Base-by-base conservation (phyloP, 2,113 vertebrate genomes). In the Ceratotherium simum region DNA sequence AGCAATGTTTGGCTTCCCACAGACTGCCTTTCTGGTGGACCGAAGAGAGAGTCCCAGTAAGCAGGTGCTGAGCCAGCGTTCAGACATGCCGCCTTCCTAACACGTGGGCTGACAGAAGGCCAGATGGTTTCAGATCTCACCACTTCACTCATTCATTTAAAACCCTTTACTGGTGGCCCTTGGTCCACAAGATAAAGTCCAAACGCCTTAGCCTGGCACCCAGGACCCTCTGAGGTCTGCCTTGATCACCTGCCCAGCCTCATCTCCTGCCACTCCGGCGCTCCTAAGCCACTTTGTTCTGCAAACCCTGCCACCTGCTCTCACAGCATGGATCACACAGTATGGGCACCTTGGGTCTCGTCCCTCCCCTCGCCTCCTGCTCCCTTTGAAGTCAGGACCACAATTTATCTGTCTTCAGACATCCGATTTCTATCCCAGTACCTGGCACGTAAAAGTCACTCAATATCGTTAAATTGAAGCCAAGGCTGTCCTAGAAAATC, bases 241-340 rank as follows among this genome's bases (percentile, higher is more conserved):
- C 58, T 16, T 2, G 23, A 36, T 90, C 23, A 9, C 42, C 21
- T 16, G 9, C 42, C 54, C 13, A 27, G 21, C 20, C 54, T 78
- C 10, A 0, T 62, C 48, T 21, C 2, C 78, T 56, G 79, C 84
- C n/a, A 2, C 17, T 1, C 21, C 62, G 11, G 33, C 33, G 7
- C 29, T 65, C 42, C 42, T 17, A 39, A 33, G 2, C 39, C 48
- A 0, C 42, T n/a, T 2, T 5, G n/a, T 25, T 1, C 31, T 25
- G 5, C 2, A 4, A 51, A 10, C 36, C 62, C 84, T 48, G 51
- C 18, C 3, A 0, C 29, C 48, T 7, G 31, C 11, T 62, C 2
- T 8, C 72, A 1, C 2, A 5, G 29, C 7, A 0, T 0, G 31
- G 3, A 1, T 31, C 46, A 36, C 36, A 2, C 11, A 0, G 11